A percentile compares a stretch with the other conserved stretches of the same genome.
These are phyloP conservation scores for Seriola dumerili DNA, from an alignment of 2,113 vertebrate genomes.

Conservation along the genomic window DNA sequence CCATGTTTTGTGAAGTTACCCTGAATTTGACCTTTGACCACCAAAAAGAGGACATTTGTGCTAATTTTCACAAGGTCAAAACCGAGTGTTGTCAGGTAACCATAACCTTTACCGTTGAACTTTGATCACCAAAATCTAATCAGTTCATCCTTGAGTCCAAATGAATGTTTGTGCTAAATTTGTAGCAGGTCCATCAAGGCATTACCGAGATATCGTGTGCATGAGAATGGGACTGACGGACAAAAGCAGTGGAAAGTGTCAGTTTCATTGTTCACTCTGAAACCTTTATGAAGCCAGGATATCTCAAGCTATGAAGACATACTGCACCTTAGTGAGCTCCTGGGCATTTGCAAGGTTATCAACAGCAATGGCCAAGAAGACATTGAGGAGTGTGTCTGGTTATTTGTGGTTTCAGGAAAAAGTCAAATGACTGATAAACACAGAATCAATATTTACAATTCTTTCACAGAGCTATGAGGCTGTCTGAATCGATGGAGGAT, in stretches of 20 bases:
- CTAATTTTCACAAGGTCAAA: too few relatives aligned
- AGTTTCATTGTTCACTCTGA: not conserved
- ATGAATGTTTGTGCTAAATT: too few relatives aligned
- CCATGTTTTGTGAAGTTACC: too few relatives aligned
- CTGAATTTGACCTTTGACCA: too few relatives aligned
- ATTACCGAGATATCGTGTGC: too few relatives aligned
- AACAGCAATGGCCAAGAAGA: conserved; percentile 96
- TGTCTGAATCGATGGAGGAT: conserved; percentile 85
- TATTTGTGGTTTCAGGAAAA: conserved; percentile 84
- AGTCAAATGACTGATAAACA: conserved; percentile 33
- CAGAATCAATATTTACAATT: conserved; percentile 29
- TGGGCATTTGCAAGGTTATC: conserved; percentile 97
- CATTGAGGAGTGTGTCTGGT: conserved; percentile 94
- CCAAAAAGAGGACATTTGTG: too few relatives aligned
- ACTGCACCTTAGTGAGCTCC: conserved; percentile 94
- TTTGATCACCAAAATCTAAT: too few relatives aligned
- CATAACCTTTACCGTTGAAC: too few relatives aligned
- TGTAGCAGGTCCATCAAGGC: too few relatives aligned
- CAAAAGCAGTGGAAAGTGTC: not conserved
- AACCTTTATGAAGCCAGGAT: not conserved
- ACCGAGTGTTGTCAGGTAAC: too few relatives aligned
- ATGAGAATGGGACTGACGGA: too few relatives aligned
- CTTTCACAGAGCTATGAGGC: not conserved
- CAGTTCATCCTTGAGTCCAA: too few relatives aligned
- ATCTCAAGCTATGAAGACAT: not conserved